phyloP scores from a whole-genome alignment of 2,888 invertebrate genomes.

The Andrena praecox region DNA sequence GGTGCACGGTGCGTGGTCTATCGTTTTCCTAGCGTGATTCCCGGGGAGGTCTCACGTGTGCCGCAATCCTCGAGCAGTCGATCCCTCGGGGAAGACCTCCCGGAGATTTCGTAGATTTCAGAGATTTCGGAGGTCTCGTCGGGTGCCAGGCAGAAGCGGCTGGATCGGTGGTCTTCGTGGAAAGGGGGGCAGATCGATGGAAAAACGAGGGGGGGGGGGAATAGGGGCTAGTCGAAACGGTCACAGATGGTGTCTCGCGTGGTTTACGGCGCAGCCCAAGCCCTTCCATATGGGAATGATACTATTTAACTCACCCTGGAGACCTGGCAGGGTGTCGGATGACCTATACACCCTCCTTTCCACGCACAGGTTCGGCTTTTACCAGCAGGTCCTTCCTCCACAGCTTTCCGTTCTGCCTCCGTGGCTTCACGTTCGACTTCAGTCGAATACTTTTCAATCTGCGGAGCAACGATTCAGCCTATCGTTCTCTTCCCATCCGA shows the following conservation, averaged over 20 bases:
- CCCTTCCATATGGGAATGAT: conserved; percentile 75
- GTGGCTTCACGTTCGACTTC: background rate
- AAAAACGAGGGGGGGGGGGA: conserved; percentile 48
- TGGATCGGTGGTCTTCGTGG: conserved; percentile 47
- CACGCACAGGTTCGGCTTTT: conserved; percentile 51
- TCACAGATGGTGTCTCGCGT: conserved; percentile 77
- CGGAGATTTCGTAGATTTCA: conserved; percentile 63
- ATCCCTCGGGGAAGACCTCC: conserved; percentile 62
- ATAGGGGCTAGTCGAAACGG: conserved; percentile 60
- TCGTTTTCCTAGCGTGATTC: conserved; percentile 38
- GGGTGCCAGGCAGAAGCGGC: conserved; percentile 9
- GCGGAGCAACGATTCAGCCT: too few relatives aligned
- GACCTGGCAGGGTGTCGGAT: conserved; percentile 70
- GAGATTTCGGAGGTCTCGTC: conserved; percentile 52
- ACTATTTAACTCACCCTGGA: conserved; percentile 72
- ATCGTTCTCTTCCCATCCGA: background rate
- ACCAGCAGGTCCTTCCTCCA: conserved; percentile 49
- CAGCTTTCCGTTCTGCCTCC: conserved; percentile 7
- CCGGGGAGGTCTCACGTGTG: conserved; percentile 68
- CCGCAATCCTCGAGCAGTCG: conserved; percentile 47
- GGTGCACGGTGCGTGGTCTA: conserved; percentile 18
- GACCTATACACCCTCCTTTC: conserved; percentile 56
- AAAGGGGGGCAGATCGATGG: conserved; percentile 62
- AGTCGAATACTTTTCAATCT: too few relatives aligned
- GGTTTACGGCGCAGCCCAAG: conserved; percentile 74